Evolutionary conservation across 2,797 vertebrate genomes (phyloP).

Genomic region (Coreius guichenoti): DNA sequence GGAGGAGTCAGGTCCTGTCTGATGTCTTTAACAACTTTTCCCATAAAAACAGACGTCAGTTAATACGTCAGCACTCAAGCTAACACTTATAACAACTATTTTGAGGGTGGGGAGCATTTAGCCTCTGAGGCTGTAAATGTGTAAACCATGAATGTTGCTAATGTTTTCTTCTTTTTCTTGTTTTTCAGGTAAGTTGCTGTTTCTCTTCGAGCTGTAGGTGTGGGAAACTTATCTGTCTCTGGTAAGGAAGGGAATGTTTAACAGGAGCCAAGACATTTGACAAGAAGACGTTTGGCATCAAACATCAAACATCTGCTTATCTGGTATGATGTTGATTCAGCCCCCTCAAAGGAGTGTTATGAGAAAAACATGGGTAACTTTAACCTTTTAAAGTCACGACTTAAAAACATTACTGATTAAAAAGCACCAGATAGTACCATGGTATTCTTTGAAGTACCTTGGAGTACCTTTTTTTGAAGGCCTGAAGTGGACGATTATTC

Average conservation of each 20-base stretch:
- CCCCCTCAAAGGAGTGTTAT: background rate
- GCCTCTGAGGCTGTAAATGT: background rate
- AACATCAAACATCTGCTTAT: conserved; percentile 14
- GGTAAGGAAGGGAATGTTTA: conserved; percentile 46
- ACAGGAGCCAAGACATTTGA: conserved; percentile 1
- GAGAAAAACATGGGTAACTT: background rate
- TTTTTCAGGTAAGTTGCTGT: conserved; percentile 63
- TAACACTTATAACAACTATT: conserved; percentile 16
- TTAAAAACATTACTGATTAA: background rate
- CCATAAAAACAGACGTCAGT: conserved; percentile 37
- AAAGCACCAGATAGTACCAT: background rate
- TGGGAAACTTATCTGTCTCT: conserved; percentile 33
- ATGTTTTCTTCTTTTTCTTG: conserved; percentile 40
- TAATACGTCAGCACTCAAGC: conserved; percentile 40
- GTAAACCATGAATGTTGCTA: conserved; percentile 18
- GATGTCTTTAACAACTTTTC: conserved; percentile 46
- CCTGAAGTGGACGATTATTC: background rate
- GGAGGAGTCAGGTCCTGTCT: conserved; percentile 2
- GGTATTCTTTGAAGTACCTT: background rate
- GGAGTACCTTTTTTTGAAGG: background rate
- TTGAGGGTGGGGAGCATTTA: background rate
- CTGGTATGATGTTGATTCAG: conserved; percentile 18
- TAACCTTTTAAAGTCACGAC: background rate
- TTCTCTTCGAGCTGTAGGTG: conserved; percentile 48
- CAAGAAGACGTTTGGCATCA: conserved; percentile 21